Evolutionary conservation across 2,113 vertebrate species (phyloP).

Genomic region (Paramisgurnus dabryanus): DNA sequence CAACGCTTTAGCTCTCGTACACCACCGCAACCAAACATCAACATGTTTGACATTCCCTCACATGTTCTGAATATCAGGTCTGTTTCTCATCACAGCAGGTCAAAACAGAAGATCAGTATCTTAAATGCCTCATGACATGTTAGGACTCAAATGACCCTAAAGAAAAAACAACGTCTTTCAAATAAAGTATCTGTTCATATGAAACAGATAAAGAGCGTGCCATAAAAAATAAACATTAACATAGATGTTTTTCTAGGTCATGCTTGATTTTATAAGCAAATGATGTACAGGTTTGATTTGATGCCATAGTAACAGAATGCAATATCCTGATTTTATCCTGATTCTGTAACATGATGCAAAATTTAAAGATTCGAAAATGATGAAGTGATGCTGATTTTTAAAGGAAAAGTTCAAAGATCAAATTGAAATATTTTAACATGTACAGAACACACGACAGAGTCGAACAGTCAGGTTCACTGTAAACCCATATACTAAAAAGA

Average conservation of each 20-base stretch:
- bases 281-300: not conserved
- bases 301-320: no score
- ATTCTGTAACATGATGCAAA: not conserved
- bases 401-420: no score
- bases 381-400: not conserved
- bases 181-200: not conserved
- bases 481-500: no score
- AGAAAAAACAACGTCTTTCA: not conserved
- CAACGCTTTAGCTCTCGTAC: not conserved
- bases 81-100: not conserved
- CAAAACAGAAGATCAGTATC: not conserved
- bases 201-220: not conserved
- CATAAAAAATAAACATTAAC: constrained; percentile 16
- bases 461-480: no score
- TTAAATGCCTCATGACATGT: constrained; percentile 8
- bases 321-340: not conserved
- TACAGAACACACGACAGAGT: no score
- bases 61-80: constrained; percentile 18
- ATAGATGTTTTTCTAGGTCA: not conserved
- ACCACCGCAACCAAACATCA: not conserved
- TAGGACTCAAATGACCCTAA: not conserved
- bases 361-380: not conserved
- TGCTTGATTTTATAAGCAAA: not conserved
- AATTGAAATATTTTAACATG: no score
- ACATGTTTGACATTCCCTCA: not conserved